A percentile compares a stretch with the other conserved stretches of the same genome.
Conservation (phyloP, 2,797 vertebrate genomes). For the Anolis apletophallus region DNA sequence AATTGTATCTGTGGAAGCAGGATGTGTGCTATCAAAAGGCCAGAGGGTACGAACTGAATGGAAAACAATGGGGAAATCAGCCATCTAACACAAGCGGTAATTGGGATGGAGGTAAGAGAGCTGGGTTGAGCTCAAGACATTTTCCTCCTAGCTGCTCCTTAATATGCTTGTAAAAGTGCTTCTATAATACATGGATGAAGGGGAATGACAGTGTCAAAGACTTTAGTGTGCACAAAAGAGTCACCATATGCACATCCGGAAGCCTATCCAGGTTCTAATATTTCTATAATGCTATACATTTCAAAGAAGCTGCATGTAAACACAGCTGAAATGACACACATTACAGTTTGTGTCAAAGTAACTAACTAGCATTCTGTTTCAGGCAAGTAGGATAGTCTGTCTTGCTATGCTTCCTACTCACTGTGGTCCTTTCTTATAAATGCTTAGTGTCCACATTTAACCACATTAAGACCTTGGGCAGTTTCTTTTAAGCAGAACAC, state of each 20-base stretch:
- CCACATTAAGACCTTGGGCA: no score
- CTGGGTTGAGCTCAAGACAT: background rate
- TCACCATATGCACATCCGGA: background rate
- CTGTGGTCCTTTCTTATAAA: no score
- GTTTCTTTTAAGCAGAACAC: no score
- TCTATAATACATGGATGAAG: background rate
- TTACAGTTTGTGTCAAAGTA: background rate
- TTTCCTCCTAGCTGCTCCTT: constrained; percentile 1
- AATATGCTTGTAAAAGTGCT: background rate
- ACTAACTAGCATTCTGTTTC: background rate
- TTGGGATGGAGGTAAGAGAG: no score
- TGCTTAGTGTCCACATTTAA: no score
- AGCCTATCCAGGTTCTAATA: background rate
- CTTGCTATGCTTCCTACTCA: no score
- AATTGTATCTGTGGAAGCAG: background rate
- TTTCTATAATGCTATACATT: background rate
- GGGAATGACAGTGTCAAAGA: background rate
- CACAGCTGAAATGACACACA: background rate
- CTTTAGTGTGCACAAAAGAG: background rate
- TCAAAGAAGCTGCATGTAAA: background rate
- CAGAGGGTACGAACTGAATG: background rate
- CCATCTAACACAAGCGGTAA: background rate
- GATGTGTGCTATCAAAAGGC: background rate
- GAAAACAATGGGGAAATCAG: constrained; percentile 12
- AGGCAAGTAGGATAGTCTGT: no score